phyloP scores from a whole-genome alignment of 2,797 vertebrate species.

The Megalops cyprinoides region DNA sequence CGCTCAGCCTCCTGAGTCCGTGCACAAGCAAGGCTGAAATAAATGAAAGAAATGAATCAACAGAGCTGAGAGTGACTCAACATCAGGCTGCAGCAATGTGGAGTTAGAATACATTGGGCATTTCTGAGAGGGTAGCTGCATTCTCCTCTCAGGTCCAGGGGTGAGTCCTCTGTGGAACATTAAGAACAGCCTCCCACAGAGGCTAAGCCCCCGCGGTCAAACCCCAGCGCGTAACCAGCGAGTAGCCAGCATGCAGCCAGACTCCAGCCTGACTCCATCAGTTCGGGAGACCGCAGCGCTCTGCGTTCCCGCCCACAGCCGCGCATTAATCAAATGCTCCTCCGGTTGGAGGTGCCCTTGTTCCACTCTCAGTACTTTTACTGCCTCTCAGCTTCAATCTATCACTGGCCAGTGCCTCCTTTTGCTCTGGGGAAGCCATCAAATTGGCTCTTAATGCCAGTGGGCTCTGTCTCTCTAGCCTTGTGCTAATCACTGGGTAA shows the following conservation, averaged over 20 bases:
- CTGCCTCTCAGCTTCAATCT: constrained; percentile 8
- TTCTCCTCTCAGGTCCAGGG: not conserved
- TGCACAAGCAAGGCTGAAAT: not conserved
- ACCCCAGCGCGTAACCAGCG: not conserved
- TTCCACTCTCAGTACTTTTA: not conserved
- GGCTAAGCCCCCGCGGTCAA: not conserved
- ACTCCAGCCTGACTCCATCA: not conserved
- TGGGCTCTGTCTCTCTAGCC: not conserved
- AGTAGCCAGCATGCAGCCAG: too few species aligned
- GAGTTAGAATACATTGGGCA: not conserved
- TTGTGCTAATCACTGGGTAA: not conserved
- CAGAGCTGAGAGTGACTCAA: constrained; percentile 2
- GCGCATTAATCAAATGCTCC: not conserved
- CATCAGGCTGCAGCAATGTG: not conserved
- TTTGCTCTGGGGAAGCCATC: not conserved
- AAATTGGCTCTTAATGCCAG: not conserved
- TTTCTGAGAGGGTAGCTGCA: not conserved
- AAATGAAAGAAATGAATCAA: not conserved
- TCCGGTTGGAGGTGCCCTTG: constrained; percentile 18
- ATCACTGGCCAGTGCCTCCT: not conserved
- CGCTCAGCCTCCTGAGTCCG: not conserved
- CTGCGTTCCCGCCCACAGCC: not conserved
- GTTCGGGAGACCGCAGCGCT: not conserved
- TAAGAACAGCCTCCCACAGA: not conserved
- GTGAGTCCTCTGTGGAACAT: not conserved